These are phyloP conservation scores for Megastigmus dorsalis DNA, from an alignment of 2,888 invertebrate species.

Conservation along the genomic window DNA sequence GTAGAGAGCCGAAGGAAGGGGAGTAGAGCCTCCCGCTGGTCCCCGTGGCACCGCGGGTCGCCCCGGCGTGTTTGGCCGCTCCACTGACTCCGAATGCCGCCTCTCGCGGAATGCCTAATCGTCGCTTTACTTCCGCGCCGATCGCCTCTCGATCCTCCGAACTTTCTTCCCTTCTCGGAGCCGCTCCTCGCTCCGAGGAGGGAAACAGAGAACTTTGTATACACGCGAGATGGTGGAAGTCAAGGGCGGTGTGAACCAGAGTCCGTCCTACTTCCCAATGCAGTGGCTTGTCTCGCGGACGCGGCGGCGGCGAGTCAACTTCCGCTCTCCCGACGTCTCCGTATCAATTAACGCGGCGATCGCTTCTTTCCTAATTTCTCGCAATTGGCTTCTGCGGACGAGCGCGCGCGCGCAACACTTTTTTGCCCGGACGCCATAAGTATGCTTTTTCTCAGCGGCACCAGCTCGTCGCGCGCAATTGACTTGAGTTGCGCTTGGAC, in stretches of 20 bases:
- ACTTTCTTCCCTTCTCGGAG: constrained; percentile 59
- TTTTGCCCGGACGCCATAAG: too few species aligned
- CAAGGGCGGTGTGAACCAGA: constrained; percentile 60
- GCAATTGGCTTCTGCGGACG: too few species aligned
- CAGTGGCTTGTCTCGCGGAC: background rate
- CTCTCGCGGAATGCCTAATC: constrained; percentile 64
- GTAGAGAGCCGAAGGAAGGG: constrained; percentile 47
- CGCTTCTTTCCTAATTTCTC: constrained; percentile 28
- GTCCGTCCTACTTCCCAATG: constrained; percentile 58
- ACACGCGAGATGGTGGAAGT: background rate
- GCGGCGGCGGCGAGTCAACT: background rate
- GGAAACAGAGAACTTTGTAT: too few species aligned
- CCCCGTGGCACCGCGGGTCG: constrained; percentile 63
- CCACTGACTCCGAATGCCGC: constrained; percentile 67
- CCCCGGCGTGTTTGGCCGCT: constrained; percentile 63
- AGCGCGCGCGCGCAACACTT: background rate
- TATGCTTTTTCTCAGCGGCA: background rate
- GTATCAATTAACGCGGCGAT: constrained; percentile 28
- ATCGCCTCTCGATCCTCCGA: too few species aligned
- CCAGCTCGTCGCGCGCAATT: constrained; percentile 30
- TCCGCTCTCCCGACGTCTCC: background rate
- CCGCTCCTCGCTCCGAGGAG: constrained; percentile 18
- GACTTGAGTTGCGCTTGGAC: constrained; percentile 9
- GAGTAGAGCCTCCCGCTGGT: constrained; percentile 69
- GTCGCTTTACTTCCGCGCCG: constrained; percentile 65